Evolutionary conservation across 2,113 vertebrate genomes (phyloP).

Genomic region (Coracopsis vasa): DNA sequence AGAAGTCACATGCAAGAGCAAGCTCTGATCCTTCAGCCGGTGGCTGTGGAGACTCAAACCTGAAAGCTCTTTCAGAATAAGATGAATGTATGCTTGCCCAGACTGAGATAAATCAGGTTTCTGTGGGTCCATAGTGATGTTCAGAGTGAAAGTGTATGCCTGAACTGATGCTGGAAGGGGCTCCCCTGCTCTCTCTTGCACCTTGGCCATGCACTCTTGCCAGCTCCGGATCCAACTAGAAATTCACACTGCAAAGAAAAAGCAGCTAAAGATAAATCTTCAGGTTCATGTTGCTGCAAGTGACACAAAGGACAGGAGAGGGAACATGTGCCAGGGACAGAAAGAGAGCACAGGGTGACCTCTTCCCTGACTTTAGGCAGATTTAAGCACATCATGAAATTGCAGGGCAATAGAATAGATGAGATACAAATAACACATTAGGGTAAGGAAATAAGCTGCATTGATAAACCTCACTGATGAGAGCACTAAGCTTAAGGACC

Average conservation of each 20-base stretch:
- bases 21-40: not conserved
- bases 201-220: accelerated
- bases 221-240: not conserved
- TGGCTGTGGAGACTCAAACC: not conserved
- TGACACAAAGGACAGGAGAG: not conserved
- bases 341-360: not conserved
- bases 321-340: accelerated
- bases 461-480: not conserved
- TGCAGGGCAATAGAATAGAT: not conserved
- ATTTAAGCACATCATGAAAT: not conserved
- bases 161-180: not conserved
- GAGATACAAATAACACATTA: not conserved
- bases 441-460: not conserved
- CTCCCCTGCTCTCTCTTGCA: not conserved
- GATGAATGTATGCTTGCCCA: accelerated
- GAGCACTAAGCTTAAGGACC: not conserved
- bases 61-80: not conserved
- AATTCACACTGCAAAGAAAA: not conserved
- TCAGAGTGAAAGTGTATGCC: not conserved
- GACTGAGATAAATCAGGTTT: not conserved
- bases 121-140: not conserved
- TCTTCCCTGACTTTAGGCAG: not conserved
- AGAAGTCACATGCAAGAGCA: accelerated
- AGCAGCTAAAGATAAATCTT: not conserved
- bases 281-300: not conserved